Evolutionary conservation across 2,888 invertebrate species (phyloP).

Genomic region (Cephalotes varians): DNA sequence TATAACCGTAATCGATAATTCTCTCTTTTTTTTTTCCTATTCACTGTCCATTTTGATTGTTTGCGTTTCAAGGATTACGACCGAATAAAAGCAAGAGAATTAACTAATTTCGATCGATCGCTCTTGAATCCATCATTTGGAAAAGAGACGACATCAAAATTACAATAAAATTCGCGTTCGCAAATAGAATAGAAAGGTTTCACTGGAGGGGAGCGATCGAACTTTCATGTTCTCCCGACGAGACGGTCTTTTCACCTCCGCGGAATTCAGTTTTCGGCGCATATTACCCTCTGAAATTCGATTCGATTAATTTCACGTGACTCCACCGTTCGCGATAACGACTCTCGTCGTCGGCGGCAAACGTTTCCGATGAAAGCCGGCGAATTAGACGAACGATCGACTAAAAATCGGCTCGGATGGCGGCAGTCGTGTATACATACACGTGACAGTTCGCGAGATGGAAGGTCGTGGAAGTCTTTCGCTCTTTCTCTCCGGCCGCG

Average conservation of each 20-base stretch:
- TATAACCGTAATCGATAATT: slow-evolving; percentile 25
- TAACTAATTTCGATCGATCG: slow-evolving; percentile 8
- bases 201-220: background rate
- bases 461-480: background rate
- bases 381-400: slow-evolving; percentile 30
- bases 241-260: background rate
- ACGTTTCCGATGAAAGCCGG: slow-evolving; percentile 20
- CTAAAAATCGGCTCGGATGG: slow-evolving; percentile 26
- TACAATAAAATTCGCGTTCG: background rate
- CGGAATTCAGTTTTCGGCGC: background rate
- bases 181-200: background rate
- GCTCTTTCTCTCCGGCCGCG: background rate
- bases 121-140: background rate
- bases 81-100: background rate
- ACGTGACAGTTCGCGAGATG: slow-evolving; percentile 35
- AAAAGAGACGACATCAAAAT: background rate
- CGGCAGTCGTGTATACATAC: slow-evolving; percentile 32
- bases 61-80: background rate
- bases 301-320: slow-evolving; percentile 52
- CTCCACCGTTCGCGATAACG: slow-evolving; percentile 21
- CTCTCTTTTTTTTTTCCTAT: background rate
- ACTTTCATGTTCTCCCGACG: background rate
- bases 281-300: slow-evolving; percentile 25
- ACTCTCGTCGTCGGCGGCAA: slow-evolving; percentile 11
- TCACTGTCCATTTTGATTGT: background rate